Conservation (phyloP, 2,797 vertebrate species). For the Apodemus agrarius region DNA sequence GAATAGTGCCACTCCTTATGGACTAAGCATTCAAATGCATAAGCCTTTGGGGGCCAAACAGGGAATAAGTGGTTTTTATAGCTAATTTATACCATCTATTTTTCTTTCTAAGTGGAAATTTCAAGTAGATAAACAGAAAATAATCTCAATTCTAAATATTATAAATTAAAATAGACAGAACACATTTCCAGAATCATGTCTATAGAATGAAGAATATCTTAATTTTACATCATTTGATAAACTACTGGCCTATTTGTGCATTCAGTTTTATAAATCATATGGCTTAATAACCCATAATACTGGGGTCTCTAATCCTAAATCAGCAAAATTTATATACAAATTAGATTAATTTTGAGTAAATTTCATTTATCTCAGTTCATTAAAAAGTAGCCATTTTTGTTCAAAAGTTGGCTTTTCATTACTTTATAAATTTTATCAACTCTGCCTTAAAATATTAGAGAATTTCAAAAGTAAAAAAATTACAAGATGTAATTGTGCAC, state of each 20-base stretch:
- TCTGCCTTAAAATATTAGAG: not conserved
- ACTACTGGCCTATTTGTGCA: not conserved
- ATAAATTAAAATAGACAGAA: not conserved
- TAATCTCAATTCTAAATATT: not conserved
- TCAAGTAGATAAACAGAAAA: constrained; percentile 1
- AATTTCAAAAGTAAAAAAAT: not conserved
- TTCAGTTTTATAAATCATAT: not conserved
- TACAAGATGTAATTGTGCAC: not conserved
- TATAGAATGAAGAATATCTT: not conserved
- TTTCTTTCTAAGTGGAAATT: constrained; percentile 24
- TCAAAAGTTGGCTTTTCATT: not conserved
- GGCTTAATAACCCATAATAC: not conserved
- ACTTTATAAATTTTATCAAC: not conserved
- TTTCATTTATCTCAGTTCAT: not conserved
- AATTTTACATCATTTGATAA: constrained; percentile 41
- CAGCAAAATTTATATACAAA: not conserved
- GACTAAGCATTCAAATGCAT: not conserved
- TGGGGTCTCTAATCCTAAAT: not conserved
- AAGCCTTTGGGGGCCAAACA: not conserved
- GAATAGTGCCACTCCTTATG: not conserved
- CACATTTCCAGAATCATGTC: not conserved
- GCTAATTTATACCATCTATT: not conserved
- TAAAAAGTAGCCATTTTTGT: not conserved
- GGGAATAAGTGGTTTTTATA: not conserved
- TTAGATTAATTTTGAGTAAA: not conserved